Base-by-base conservation (phyloP, 2,113 vertebrate genomes). In the Perca schrenkii region DNA sequence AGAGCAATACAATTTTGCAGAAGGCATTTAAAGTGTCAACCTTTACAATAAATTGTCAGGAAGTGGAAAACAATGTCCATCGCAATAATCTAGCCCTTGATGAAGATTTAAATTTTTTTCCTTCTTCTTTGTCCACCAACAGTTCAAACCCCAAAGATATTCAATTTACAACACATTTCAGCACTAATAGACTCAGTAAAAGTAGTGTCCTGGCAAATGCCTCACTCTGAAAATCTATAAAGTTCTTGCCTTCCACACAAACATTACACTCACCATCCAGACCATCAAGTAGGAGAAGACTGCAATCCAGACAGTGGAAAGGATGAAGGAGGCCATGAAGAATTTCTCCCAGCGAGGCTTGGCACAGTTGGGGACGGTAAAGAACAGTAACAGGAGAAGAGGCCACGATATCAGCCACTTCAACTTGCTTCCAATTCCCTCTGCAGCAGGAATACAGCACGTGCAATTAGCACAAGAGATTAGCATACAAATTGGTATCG, bases 231-330 rank as follows among this genome's bases (percentile, higher is more conserved):
- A 62, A 13, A 62, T 13, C 3, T 4, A 21, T 19, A 11, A 17
- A 63, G 62, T 43, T 65, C 15, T 25, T 62, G 46, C 28, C 2
- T 25, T 25, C 56, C 40, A 43, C 40, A 43, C 40, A 11, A 43
- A 43, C 10, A 43, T 43, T 43, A 25, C 10, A 84, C 98, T 94
- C 92, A 99, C 98, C 98, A 99, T 97, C 98, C 98, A 99, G 90
- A 99, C 98, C 98, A 99, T 99, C n/a, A 99, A 79, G 90, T 99
- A 99, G 86, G 98, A 99, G 92, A 99, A 99, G 91, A 99, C 73
- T 0, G 98, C 98, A 11, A 99, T 99, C 98, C 98, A 99, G 74
- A 99, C 47, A 0, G 98, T 99, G 66, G 98, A 97, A 0, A 97
- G 94, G 73, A 99, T 0, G 56, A 99, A 99, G 7, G 98, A 98